Evolutionary conservation across 1,140 invertebrate species (phyloP), one percentile per base, ranked within the genome.

Genomic region (Drosophila tristis): DNA sequence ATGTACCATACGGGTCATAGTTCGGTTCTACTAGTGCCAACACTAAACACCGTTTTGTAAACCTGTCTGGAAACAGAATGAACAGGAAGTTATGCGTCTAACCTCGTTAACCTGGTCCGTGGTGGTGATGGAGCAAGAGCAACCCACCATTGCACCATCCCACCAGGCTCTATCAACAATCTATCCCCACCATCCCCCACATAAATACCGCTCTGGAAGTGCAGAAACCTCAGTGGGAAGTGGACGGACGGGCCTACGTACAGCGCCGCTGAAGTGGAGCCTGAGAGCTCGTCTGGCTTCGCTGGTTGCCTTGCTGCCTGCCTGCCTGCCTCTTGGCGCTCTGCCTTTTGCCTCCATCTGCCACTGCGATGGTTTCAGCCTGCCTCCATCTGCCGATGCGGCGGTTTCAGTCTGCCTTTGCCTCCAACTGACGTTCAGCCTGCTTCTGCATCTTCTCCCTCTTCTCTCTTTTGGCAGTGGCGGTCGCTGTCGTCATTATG

Each of bases 281-380:
- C 55, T 11, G 65, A 62, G 71, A 74, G 71, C 53, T 74, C 72
- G 72, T 74, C 55, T 77, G 57, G 74, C 64, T 77, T 60, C 48
- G 57, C 39, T 76, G 72, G 31, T 48, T 74, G 70, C 29, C 53
- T 56, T 47, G 43, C 43, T 76, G 63, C 57, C 66, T 53, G 66
- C 51, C 56, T 70, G 66, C 68, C 66, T 67, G 66, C 50, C 66
- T 70, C 13, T 56, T 29, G 51, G 31, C 57, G 75, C 47, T 68
- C 9, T 64, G 53, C 39, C 53, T 65, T 61, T 64, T 48, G 71
- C 49, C 61, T 50, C 70, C 70, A 67, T 67, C 74, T 70, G 66
- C 63, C 64, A 23, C 29, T 70, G 59, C 62, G 31, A 44, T 57
- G 54, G 54, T 31, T 57, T 44, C 50, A 53, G 50, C 45, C 31